Base-by-base conservation (phyloP, 2,888 invertebrate genomes). In the Hemicrepidius hirtus region DNA sequence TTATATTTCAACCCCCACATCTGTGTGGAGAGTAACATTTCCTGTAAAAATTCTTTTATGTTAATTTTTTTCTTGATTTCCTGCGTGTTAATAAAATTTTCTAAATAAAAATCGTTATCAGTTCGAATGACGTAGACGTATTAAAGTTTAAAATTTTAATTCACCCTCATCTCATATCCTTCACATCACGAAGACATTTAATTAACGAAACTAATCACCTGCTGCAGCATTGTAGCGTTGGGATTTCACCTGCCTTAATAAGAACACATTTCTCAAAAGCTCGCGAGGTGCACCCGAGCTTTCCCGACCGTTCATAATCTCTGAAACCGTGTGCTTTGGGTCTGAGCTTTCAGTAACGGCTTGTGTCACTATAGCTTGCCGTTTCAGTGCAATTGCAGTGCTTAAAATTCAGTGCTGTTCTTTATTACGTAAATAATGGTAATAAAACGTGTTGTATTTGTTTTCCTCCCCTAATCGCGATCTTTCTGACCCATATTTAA, bases 321-420 rank as follows among this genome's bases (percentile, higher is more conserved):
- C 68, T 44, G 46, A 32, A 28, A 60, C 46, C 60, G 49, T 21
- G 68, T 46, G 66, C 66, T 66, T 66, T 66, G 55, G 32, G 68
- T 60, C 60, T 66, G 55, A 66, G 66, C 66, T 68, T 67, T 68
- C 68, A 68, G 68, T 68, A 67, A 67, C 57, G 21, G 67, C 46
- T 32, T 59, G 68, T 37, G 49, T 68, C 46, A 49, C 59, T 35
- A 59, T 68, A 60, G 44, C 57, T 59, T 49, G 59, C 49, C 20
- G 46, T 68, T 49, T n/a, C 24, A 18, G 68, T 59, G 59, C 35
- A 66, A 32, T 55, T 41, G 44, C 55, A 55, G 66, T 66, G 55
- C 44, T 35, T 16, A 41, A 10, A 20, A 59, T 28, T 35, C 12
- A 32, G 59, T 21, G n/a, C 20, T 41, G 60, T 21, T n/a, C n/a